Base-by-base conservation (phyloP, 2,888 invertebrate genomes). In the Agonopterix arenella region DNA sequence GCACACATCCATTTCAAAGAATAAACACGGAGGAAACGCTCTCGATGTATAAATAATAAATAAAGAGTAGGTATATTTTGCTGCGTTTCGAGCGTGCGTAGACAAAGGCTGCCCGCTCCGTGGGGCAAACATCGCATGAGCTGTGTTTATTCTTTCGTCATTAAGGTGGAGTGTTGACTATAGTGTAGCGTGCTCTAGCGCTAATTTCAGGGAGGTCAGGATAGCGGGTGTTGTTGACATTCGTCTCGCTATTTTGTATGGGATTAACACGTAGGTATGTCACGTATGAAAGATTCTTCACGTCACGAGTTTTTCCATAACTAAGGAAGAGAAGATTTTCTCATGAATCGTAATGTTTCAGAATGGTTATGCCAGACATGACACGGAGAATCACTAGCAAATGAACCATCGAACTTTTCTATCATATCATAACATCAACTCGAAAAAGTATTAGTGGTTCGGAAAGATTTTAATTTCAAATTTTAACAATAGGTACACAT, bases 11-110 rank as follows among this genome's bases (percentile, higher is more conserved):
- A 85, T 84, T 82, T 80, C 84, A 77, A 77, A 84, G 80, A 81
- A 81, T 79, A 84, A 84, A 84, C 84, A 85, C 67, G 69, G 68
- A 73, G 77, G 75, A 80, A 78, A 73, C 71, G 76, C 77, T 82
- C 80, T 80, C 80, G 78, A 82, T 81, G 84, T 82, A 84, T 85
- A 84, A 84, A 86, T 85, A 84, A 84, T 84, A 81, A 83, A 84
- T 81, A 80, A 76, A 76, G 80, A 72, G 80, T 80, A 73, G 28
- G 80, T 80, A 78, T 83, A 83, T 82, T 82, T 83, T 70, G 73
- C 76, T 76, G 80, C 74, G 78, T 75, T 67, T 65, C 67, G 72
- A 73, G 76, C 74, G 76, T 71, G 76, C 76, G 76, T 78, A 84
- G 84, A 85, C 85, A 84, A 85, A 82, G 79, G 73, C 70, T 61